A percentile compares a stretch with the other conserved stretches of the same genome.
Conservation (phyloP, 2,113 vertebrate genomes). For the Pachyramphus minor region DNA sequence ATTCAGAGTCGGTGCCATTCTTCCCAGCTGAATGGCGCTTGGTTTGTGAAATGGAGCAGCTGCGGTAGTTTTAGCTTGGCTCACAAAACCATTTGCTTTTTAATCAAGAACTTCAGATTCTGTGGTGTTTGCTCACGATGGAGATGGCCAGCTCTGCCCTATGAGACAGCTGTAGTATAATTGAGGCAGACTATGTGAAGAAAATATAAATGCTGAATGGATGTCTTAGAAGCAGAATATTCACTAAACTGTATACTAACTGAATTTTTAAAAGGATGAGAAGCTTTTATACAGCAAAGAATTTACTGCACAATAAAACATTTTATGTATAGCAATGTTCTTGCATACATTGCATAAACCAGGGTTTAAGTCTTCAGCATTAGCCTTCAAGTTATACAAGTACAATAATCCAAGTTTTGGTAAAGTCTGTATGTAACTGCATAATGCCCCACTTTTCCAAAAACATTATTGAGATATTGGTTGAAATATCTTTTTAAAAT, state of each 20-base stretch:
- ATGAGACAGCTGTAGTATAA: slow-evolving; percentile 78
- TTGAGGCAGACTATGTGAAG: slow-evolving; percentile 72
- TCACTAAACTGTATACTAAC: slow-evolving; percentile 11
- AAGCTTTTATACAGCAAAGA: not conserved
- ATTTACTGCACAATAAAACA: not conserved
- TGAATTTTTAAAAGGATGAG: slow-evolving; percentile 17
- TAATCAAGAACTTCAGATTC: slow-evolving; percentile 75
- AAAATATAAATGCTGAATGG: slow-evolving; percentile 65
- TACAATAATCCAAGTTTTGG: not conserved
- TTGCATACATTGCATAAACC: not conserved
- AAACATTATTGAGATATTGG: not conserved
- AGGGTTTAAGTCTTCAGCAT: not conserved
- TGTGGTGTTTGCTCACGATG: slow-evolving; percentile 69
- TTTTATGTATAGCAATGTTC: not conserved
- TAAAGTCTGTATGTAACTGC: not conserved
- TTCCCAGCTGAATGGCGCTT: slow-evolving; percentile 74
- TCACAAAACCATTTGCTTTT: slow-evolving; percentile 77
- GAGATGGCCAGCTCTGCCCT: slow-evolving; percentile 72
- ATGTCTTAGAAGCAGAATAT: slow-evolving; percentile 10
- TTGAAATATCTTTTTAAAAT: not conserved
- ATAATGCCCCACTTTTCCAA: not conserved
- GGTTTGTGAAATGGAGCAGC: slow-evolving; percentile 75
- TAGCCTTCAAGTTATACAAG: not conserved
- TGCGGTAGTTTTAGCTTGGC: slow-evolving; percentile 67
- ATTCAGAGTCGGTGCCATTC: slow-evolving; percentile 77